A percentile compares a stretch with the other conserved stretches of the same genome.
These are phyloP conservation scores for Anhinga rufa DNA, from an alignment of 2,113 vertebrate genomes.

Conservation along the genomic window DNA sequence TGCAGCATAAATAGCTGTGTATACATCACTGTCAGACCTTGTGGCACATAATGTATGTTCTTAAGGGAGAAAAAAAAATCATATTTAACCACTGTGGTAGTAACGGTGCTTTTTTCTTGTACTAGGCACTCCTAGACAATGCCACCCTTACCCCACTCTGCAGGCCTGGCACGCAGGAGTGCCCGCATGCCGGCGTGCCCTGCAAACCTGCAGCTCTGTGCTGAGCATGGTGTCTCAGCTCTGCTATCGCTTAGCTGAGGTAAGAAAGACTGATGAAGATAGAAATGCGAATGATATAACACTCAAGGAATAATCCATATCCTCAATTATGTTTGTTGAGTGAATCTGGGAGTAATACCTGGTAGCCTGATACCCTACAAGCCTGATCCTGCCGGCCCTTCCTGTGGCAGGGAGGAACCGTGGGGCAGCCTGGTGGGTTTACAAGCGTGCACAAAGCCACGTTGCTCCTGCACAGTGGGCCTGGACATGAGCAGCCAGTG, in stretches of 20 bases:
- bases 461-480: accelerated
- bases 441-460: background rate
- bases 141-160: accelerated
- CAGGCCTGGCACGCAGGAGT: background rate
- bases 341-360: background rate
- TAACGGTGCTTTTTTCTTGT: background rate
- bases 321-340: background rate
- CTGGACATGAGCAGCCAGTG: background rate
- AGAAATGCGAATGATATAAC: background rate
- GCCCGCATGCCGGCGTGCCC: accelerated
- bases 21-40: background rate
- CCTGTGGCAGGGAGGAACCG: accelerated
- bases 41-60: background rate
- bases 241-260: accelerated
- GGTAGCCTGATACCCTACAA: background rate
- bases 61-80: background rate
- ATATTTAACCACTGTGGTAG: background rate
- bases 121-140: background rate
- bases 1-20: background rate
- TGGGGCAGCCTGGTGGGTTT: accelerated
- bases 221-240: background rate
- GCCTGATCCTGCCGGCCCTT: background rate
- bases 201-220: background rate
- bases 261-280: background rate
- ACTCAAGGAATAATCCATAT: background rate